phyloP scores from a whole-genome alignment of 2,888 invertebrate genomes.

The Eilema caniola region DNA sequence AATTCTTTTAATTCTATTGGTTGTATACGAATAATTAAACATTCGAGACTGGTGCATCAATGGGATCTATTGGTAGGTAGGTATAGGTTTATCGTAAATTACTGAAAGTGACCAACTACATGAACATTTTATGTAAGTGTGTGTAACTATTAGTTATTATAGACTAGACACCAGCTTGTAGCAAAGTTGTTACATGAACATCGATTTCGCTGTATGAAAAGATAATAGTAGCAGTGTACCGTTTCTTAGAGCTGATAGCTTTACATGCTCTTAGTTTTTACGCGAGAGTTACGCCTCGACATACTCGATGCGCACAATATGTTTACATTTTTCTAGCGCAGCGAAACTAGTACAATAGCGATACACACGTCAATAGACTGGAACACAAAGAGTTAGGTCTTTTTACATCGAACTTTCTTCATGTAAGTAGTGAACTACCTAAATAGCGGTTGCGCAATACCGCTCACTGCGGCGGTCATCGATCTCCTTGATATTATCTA shows the following conservation, averaged over 20 bases:
- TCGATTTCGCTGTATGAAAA: background rate
- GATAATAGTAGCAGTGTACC: background rate
- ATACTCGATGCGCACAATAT: conserved; percentile 26
- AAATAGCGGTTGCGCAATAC: conserved; percentile 66
- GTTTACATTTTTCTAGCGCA: conserved; percentile 26
- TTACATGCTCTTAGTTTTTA: conserved; percentile 20
- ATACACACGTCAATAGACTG: conserved; percentile 29
- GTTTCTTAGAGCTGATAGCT: conserved; percentile 6
- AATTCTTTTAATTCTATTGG: no score
- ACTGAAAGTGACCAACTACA: background rate
- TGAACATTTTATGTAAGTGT: background rate
- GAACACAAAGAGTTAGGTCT: conserved; percentile 39
- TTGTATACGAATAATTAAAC: background rate
- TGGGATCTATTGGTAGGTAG: background rate
- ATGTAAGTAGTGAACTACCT: conserved; percentile 57
- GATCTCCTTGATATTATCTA: conserved; percentile 75
- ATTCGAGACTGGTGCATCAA: background rate
- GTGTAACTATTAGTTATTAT: conserved; percentile 1
- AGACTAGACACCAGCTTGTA: no score
- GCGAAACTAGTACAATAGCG: conserved; percentile 27
- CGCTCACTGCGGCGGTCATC: conserved; percentile 68
- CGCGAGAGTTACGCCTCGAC: conserved; percentile 21
- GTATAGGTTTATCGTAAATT: background rate
- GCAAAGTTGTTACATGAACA: conserved; percentile 4
- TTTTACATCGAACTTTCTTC: conserved; percentile 62